Evolutionary conservation across 2,113 vertebrate genomes (phyloP).

Genomic region (Stegostoma tigrinum): DNA sequence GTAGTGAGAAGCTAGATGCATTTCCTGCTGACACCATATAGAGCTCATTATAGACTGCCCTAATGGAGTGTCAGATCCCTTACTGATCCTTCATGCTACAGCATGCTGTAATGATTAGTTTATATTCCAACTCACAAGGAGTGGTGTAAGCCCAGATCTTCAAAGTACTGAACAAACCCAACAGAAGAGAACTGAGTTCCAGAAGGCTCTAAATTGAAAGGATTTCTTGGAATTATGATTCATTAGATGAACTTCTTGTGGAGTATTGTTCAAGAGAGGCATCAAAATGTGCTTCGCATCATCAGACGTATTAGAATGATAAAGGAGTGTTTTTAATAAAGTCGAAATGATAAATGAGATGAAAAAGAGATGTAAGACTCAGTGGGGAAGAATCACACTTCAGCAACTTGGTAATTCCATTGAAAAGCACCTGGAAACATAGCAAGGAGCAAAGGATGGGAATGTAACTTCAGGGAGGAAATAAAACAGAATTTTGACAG

Average conservation of each 20-base stretch:
- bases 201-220: neutral
- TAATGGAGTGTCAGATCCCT: neutral
- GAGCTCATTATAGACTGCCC: neutral
- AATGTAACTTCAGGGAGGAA: neutral
- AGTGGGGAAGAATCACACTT: neutral
- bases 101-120: neutral
- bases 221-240: neutral
- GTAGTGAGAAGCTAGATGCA: neutral
- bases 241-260: neutral
- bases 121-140: neutral
- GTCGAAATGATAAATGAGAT: neutral
- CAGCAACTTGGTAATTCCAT: neutral
- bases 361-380: neutral
- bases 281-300: neutral
- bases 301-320: neutral
- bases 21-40: neutral
- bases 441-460: neutral
- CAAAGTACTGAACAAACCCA: neutral
- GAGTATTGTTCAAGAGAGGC: neutral
- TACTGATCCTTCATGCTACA: neutral
- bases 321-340: neutral
- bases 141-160: neutral
- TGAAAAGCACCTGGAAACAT: neutral
- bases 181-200: neutral
- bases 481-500: neutral